Base-by-base conservation (phyloP, 1,140 invertebrate species). In the Drosophila nebulosa region DNA sequence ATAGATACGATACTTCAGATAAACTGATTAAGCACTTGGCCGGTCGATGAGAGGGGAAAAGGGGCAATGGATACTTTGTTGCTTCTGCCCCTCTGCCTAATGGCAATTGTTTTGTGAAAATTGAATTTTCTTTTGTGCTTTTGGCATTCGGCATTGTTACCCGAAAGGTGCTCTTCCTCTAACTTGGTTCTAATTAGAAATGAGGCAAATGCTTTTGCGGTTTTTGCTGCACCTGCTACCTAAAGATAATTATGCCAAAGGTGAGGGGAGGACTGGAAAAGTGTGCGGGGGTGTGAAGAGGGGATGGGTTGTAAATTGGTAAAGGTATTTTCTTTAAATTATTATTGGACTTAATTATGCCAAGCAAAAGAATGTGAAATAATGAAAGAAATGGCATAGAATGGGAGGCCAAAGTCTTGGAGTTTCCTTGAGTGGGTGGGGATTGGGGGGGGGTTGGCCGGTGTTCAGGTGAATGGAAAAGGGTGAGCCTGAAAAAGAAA, bases 281-380 rank as follows among this genome's bases (percentile, higher is more conserved):
- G 4, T 24, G 10, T 18, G 61, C 24, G 10, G 39, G n/a, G 27
- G 50, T 35, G 27, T n/a, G 14, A 30, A 24, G 55, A 24, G 16
- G 57, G 62, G 58, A 27, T 36, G 50, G 50, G 18, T 62, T 42
- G 52, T 51, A 59, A 81, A 83, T 78, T 78, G 83, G 74, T 51
- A 79, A 73, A 83, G 83, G 83, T 79, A 83, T 88, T 88, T 46
- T 88, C 67, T 69, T 70, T 76, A 88, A 88, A 89, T 89, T 88
- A 88, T 88, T 88, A 88, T 88, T 88, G 78, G 83, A 89, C 83
- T 89, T 88, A 88, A 88, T 88, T 89, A 81, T 80, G 69, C 51
- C 83, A 61, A 67, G 63, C 73, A 65, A 61, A 81, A 74, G 74
- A 78, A 74, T 70, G 65, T 60, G 35, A 60, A 74, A 63, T 63